These are phyloP conservation scores for Isaurus tuberculatus DNA, from an alignment of 92 coral and sea anemone species.

Conservation along the genomic window DNA sequence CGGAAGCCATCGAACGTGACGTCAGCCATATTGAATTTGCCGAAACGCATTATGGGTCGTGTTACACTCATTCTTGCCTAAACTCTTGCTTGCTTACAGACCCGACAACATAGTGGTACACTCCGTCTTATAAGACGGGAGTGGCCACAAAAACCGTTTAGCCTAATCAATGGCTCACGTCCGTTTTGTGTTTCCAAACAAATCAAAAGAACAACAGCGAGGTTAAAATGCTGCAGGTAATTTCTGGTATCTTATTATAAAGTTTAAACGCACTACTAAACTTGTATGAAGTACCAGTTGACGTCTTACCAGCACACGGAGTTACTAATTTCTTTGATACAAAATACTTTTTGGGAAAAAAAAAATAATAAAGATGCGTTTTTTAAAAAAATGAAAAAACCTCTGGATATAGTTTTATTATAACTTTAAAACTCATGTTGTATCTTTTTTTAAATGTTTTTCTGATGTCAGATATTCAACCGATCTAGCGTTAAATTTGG, in stretches of 20 bases:
- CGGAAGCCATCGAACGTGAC: too few species aligned
- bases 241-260: slow-evolving; percentile 8
- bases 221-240: background rate
- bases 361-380: too few species aligned
- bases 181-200: background rate
- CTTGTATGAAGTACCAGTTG: slow-evolving; percentile 11
- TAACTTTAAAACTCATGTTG: background rate
- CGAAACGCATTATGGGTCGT: too few species aligned
- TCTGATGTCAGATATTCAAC: background rate
- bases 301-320: background rate
- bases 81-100: too few species aligned
- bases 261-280: slow-evolving; percentile 3
- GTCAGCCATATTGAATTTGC: too few species aligned
- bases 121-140: too few species aligned
- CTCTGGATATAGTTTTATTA: background rate
- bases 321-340: background rate
- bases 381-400: background rate
- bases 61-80: too few species aligned
- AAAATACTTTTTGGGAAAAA: background rate
- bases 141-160: too few species aligned
- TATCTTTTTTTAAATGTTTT: background rate
- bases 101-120: too few species aligned
- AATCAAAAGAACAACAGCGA: background rate
- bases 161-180: background rate
- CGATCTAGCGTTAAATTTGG: slow-evolving; percentile 10